Percentiles rank a stretch among this genome's conserved stretches.
phyloP scores from a whole-genome alignment of 2,113 vertebrate genomes.

The Erythrolamprus reginae region DNA sequence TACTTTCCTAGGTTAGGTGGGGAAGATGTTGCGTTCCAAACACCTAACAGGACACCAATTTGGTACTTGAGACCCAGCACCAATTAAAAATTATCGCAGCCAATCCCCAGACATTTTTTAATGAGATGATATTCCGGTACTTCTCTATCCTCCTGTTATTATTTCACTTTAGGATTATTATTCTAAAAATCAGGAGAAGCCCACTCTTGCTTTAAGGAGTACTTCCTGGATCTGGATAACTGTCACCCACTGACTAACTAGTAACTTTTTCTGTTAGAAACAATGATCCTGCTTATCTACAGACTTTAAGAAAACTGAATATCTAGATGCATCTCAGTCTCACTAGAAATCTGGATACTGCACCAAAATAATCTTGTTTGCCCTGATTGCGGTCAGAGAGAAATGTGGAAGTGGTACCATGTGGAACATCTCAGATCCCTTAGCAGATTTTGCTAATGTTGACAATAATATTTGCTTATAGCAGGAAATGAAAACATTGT shows the following conservation, averaged over 20 bases:
- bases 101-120: background rate
- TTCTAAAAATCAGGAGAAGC: background rate
- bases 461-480: background rate
- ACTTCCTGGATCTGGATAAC: background rate
- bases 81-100: background rate
- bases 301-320: background rate
- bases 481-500: background rate
- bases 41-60: background rate
- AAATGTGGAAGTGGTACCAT: background rate
- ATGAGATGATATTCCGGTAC: background rate
- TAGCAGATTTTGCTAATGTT: background rate
- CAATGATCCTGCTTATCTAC: background rate
- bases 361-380: background rate
- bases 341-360: background rate
- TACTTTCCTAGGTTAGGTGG: background rate
- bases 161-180: background rate
- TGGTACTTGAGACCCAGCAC: background rate
- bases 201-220: background rate
- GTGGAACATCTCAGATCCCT: background rate
- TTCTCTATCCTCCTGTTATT: background rate
- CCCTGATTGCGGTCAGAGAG: background rate
- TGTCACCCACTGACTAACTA: background rate
- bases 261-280: background rate
- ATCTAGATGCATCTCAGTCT: background rate
- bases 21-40: background rate